Evolutionary conservation across 2,113 vertebrate genomes (phyloP), one percentile per base, ranked within the genome.

Genomic region (Hemiscyllium ocellatum): DNA sequence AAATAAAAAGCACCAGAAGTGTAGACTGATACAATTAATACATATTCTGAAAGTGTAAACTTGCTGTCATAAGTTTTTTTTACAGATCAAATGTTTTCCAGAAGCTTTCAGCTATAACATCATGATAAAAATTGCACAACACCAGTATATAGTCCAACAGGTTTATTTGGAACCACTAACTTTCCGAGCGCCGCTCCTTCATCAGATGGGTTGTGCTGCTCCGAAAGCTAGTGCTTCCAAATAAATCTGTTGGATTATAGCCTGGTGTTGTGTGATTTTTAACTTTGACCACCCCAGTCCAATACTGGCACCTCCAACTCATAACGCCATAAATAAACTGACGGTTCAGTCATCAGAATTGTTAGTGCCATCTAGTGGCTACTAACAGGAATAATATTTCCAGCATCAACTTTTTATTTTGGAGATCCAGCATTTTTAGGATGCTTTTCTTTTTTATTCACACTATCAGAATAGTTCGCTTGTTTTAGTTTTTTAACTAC

Each of bases 311-410:
- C 42, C 42, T 47, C 42, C 42, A 47, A 47, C 42, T 47, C 42
- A 47, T 1, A 47, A 47, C 42, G 42, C 42, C 42, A 47, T 47
- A 47, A 47, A 47, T 47, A 47, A 47, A 47, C 42, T 47, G 42
- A 47, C 42, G 0, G 42, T 47, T 47, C 19, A 37, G n/a, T 33
- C 37, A 19, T 24, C 24, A 26, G 37, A 95, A 95, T 52, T 76
- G 24, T 76, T 50, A 17, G 47, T 72, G 17, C 91, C 91, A 94
- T 94, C 91, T 94, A 70, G 66, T 94, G 91, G 66, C 22, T 61
- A 68, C 65, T 70, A 94, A 66, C 17, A 47, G 52, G 12, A 65
- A 42, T 66, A 37, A 6, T 65, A 66, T 1, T 91, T 29, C 61
- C 24, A 72, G 24, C 70, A 26, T 72, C 24, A 4, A 6, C 72